Conservation (phyloP, 35 echinoderm and acorn worm species). For the Chiridota heheva region DNA sequence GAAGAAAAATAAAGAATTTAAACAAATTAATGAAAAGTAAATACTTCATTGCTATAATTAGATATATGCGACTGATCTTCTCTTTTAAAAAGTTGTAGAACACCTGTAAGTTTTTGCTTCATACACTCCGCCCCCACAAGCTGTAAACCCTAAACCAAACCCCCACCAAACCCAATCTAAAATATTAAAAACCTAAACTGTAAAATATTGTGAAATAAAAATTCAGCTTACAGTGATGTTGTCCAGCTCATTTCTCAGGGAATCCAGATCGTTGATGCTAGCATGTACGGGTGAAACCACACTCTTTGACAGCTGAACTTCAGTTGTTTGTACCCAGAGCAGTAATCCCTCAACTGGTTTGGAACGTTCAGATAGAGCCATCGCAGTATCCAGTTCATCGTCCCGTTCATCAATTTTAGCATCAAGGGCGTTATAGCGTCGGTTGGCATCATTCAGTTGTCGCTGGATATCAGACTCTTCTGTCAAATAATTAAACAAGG, state of each 20-base stretch:
- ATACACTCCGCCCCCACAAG: too few species aligned
- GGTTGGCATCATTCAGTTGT: slow-evolving; percentile 82
- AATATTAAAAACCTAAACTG: too few species aligned
- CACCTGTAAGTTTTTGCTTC: too few species aligned
- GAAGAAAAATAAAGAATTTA: background rate
- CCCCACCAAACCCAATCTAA: too few species aligned
- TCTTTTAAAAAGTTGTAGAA: background rate
- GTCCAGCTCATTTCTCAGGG: slow-evolving; percentile 48
- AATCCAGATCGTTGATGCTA: slow-evolving; percentile 55
- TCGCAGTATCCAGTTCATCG: slow-evolving; percentile 82
- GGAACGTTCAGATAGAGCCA: slow-evolving; percentile 74
- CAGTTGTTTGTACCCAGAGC: slow-evolving; percentile 71
- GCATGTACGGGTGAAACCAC: slow-evolving; percentile 22
- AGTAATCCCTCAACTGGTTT: slow-evolving; percentile 79
- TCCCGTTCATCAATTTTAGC: slow-evolving; percentile 87
- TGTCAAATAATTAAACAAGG: slow-evolving; percentile 10
- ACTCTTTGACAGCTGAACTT: slow-evolving; percentile 61
- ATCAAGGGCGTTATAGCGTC: slow-evolving; percentile 79
- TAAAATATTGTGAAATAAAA: too few species aligned
- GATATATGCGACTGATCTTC: background rate
- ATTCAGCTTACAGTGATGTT: slow-evolving; percentile 65
- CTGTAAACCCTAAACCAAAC: too few species aligned
- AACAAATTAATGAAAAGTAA: background rate
- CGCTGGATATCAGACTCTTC: slow-evolving; percentile 88
- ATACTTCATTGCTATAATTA: background rate